phyloP scores from a whole-genome alignment of 2,888 invertebrate species.

The Onthophagus sagittarius region DNA sequence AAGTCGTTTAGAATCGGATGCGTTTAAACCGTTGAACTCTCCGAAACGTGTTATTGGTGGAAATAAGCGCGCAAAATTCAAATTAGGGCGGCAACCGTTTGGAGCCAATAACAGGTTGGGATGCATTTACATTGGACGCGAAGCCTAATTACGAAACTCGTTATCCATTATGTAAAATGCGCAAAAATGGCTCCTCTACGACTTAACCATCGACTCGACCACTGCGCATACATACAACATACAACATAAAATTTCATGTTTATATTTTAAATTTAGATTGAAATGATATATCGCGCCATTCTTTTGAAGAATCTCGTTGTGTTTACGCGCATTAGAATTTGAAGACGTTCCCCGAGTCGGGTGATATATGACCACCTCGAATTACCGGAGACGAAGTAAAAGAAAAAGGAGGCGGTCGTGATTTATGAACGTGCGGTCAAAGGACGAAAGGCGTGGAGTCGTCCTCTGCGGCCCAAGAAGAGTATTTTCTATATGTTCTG shows the following conservation, averaged over 20 bases:
- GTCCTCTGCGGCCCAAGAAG: not conserved
- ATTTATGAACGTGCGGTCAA: not conserved
- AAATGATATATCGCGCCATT: not conserved
- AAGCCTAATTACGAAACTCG: not conserved
- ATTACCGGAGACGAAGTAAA: not conserved
- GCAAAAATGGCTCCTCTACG: not conserved
- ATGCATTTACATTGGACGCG: not conserved
- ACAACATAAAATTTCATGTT: no score
- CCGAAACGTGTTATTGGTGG: not conserved
- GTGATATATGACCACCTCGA: constrained; percentile 3
- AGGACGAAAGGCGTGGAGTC: not conserved
- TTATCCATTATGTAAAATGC: not conserved
- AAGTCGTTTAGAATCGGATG: not conserved
- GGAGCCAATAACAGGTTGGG: not conserved
- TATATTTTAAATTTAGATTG: not conserved
- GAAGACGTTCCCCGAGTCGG: constrained; percentile 4
- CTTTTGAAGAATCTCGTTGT: not conserved
- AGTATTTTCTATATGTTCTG: not conserved
- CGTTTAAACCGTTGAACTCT: not conserved
- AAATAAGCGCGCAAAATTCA: not conserved
- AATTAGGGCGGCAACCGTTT: not conserved
- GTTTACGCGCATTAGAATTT: constrained; percentile 14
- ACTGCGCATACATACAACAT: no score
- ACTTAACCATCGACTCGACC: not conserved
- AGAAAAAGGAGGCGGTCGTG: not conserved